phyloP scores from a whole-genome alignment of 2,113 vertebrate species.

The Accipiter cooperii region DNA sequence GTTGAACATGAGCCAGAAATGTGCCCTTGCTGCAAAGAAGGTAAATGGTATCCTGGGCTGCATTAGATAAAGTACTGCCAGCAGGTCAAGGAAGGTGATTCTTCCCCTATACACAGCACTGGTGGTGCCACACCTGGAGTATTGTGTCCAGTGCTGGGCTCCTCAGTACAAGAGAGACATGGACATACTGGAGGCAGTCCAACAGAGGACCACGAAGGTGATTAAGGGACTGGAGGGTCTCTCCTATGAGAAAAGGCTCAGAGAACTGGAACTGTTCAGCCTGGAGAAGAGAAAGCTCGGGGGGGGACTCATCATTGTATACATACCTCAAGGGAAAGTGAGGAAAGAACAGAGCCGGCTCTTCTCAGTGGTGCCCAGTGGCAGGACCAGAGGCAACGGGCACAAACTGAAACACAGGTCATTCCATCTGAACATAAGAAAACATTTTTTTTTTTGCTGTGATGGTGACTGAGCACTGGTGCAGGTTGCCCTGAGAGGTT shows the following conservation, averaged over 20 bases:
- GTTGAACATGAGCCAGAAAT: not conserved
- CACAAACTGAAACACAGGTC: not conserved
- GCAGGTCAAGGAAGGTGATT: fast-evolving
- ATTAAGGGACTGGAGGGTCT: not conserved
- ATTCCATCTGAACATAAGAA: not conserved
- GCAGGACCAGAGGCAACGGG: not conserved
- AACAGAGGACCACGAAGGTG: not conserved
- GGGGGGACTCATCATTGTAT: fast-evolving
- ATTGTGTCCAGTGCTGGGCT: not conserved
- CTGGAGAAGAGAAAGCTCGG: not conserved
- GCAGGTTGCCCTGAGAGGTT: not conserved
- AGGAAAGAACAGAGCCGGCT: not conserved
- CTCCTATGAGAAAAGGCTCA: not conserved
- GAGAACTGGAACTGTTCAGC: not conserved
- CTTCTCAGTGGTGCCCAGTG: not conserved
- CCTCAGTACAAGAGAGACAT: not conserved
- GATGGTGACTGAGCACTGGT: not conserved
- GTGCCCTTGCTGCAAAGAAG: not conserved
- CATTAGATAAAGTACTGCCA: not conserved
- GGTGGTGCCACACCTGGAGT: not conserved
- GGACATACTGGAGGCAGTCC: not conserved
- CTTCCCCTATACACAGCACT: not conserved
- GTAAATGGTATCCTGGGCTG: not conserved
- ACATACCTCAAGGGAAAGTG: not conserved
- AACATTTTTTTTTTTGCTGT: not conserved